phyloP scores from a whole-genome alignment of 2,797 vertebrate genomes.

The Lophius americanus region DNA sequence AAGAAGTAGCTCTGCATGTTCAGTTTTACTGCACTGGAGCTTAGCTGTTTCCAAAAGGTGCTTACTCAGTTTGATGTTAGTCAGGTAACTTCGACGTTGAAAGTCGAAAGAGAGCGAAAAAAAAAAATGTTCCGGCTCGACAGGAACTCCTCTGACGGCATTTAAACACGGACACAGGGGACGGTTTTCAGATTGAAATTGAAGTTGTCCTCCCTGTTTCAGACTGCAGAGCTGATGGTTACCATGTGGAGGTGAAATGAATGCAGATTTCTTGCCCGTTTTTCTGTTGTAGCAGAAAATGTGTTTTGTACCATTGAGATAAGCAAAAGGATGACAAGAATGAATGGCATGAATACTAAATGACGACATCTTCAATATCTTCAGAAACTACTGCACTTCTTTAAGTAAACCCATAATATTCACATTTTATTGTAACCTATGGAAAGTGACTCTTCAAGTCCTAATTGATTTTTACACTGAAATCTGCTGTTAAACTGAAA shows the following conservation, averaged over 20 bases:
- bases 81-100: conserved; percentile 39
- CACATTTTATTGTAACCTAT: conserved; percentile 15
- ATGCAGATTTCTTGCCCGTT: conserved; percentile 1
- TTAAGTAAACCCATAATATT: conserved; percentile 16
- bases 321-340: conserved; percentile 12
- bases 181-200: conserved; percentile 36
- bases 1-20: conserved; percentile 1
- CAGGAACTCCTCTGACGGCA: conserved; percentile 25
- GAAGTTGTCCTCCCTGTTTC: conserved; percentile 33
- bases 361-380: conserved; percentile 21
- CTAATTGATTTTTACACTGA: conserved; percentile 49
- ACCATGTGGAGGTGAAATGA: conserved; percentile 10
- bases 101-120: conserved; percentile 41
- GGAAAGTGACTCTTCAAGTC: conserved; percentile 28
- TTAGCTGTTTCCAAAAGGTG: conserved; percentile 39
- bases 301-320: conserved; percentile 16
- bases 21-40: conserved; percentile 1
- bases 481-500: conserved; percentile 33
- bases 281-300: conserved; percentile 19
- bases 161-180: conserved; percentile 28
- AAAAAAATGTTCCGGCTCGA: background rate
- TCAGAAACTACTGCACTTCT: conserved; percentile 18
- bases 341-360: conserved; percentile 24
- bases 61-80: conserved; percentile 29
- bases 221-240: conserved; percentile 1